Evolutionary conservation across 2,113 vertebrate species (phyloP).

Genomic region (Hoplias malabaricus): DNA sequence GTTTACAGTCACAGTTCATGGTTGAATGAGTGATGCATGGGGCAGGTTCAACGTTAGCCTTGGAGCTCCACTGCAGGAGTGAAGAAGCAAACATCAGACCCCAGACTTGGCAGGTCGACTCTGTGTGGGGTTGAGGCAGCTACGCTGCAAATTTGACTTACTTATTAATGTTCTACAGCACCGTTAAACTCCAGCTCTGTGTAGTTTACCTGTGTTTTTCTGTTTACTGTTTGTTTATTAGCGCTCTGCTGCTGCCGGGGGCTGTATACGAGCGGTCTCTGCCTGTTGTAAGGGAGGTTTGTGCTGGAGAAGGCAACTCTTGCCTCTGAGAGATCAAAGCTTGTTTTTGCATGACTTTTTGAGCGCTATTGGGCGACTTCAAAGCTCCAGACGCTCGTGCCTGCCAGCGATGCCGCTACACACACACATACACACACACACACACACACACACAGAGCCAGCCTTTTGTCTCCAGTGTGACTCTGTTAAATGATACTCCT

Average conservation of each 20-base stretch:
- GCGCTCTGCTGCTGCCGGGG: too few relatives aligned
- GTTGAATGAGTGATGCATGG: too few relatives aligned
- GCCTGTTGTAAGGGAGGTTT: background rate
- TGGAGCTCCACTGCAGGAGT: too few relatives aligned
- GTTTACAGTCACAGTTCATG: too few relatives aligned
- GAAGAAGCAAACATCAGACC: too few relatives aligned
- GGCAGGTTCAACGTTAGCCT: too few relatives aligned
- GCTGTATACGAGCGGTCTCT: background rate
- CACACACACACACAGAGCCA: background rate
- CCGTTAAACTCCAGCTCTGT: too few relatives aligned
- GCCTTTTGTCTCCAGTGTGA: conserved; percentile 21
- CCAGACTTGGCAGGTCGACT: too few relatives aligned
- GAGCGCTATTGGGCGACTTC: conserved; percentile 42
- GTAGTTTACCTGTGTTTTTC: background rate
- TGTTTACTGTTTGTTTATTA: background rate
- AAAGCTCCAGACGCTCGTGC: conserved; percentile 30
- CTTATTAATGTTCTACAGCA: too few relatives aligned
- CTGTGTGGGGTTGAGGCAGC: too few relatives aligned
- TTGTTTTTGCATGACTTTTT: conserved; percentile 18
- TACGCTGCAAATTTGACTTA: too few relatives aligned
- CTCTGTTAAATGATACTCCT: conserved; percentile 19
- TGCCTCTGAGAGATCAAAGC: conserved; percentile 45
- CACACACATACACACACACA: background rate
- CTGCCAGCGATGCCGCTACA: conserved; percentile 18
- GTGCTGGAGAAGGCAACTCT: background rate